A percentile compares a stretch with the other conserved stretches of the same genome.
Conservation (phyloP, 1,140 invertebrate species). For the Cotesia glomerata region DNA sequence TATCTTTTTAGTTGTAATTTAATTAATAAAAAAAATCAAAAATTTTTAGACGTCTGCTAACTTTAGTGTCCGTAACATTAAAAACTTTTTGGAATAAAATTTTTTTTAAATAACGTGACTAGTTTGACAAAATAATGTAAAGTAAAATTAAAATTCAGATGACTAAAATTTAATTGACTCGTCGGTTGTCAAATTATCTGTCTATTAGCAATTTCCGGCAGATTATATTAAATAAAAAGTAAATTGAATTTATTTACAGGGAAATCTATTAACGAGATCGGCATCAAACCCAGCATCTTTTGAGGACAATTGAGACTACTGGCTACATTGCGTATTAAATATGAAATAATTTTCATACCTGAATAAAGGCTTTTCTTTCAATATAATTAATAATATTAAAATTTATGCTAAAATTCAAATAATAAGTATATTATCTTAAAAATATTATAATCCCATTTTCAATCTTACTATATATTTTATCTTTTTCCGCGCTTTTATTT, state of each 20-base stretch:
- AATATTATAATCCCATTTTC: background rate
- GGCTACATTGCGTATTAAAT: background rate
- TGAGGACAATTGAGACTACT: conserved; percentile 35
- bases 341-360: conserved; percentile 24
- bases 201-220: no score
- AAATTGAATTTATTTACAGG: conserved; percentile 37
- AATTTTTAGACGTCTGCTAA: no score
- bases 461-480: background rate
- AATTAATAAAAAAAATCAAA: no score
- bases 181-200: background rate
- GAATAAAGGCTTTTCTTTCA: conserved; percentile 25
- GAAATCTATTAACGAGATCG: conserved; percentile 27
- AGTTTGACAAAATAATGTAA: no score
- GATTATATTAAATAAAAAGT: background rate
- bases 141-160: no score
- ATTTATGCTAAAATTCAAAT: background rate
- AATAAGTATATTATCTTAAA: background rate
- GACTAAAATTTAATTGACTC: background rate
- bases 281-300: conserved; percentile 26
- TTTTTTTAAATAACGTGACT: no score
- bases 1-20: no score
- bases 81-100: no score
- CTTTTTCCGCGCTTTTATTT: background rate
- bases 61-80: no score
- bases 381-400: conserved; percentile 5